Percentiles rank a stretch among this genome's conserved stretches.
These are phyloP conservation scores for Acanthacorydalis orientalis DNA, from an alignment of 2,888 invertebrate species.

Conservation along the genomic window DNA sequence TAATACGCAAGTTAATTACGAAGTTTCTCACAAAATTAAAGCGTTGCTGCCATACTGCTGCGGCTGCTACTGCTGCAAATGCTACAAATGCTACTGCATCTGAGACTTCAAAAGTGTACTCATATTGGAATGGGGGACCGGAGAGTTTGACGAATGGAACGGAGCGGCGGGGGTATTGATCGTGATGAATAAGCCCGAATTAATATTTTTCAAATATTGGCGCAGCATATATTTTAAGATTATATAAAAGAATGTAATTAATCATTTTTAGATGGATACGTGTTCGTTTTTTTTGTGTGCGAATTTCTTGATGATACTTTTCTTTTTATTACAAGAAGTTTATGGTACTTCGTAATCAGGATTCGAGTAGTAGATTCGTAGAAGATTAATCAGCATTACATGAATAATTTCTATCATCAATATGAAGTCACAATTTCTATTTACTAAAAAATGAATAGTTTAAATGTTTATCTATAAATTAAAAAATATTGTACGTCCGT, in stretches of 20 bases:
- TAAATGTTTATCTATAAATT: too few species aligned
- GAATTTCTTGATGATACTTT: too few species aligned
- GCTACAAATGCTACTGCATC: not conserved
- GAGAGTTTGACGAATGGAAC: not conserved
- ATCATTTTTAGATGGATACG: not conserved
- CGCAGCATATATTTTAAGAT: not conserved
- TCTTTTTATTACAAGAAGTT: too few species aligned
- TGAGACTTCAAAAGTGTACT: not conserved
- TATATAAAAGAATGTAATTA: not conserved
- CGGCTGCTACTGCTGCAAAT: too few species aligned
- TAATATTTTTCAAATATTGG: not conserved
- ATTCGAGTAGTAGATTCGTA: too few species aligned
- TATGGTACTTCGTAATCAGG: too few species aligned
- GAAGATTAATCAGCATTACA: too few species aligned
- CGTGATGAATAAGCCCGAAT: not conserved
- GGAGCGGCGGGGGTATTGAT: not conserved
- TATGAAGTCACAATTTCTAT: too few species aligned
- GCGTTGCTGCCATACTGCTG: not conserved
- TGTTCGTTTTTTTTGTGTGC: not conserved
- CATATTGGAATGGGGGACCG: not conserved
- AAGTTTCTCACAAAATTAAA: slow-evolving; percentile 5
- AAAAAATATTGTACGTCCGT: too few species aligned
- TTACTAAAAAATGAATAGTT: too few species aligned
- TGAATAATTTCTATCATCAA: too few species aligned
- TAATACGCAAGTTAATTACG: slow-evolving; percentile 4